These are phyloP conservation scores for Ophiodon elongatus DNA, from an alignment of 2,113 vertebrate species.

Conservation along the genomic window DNA sequence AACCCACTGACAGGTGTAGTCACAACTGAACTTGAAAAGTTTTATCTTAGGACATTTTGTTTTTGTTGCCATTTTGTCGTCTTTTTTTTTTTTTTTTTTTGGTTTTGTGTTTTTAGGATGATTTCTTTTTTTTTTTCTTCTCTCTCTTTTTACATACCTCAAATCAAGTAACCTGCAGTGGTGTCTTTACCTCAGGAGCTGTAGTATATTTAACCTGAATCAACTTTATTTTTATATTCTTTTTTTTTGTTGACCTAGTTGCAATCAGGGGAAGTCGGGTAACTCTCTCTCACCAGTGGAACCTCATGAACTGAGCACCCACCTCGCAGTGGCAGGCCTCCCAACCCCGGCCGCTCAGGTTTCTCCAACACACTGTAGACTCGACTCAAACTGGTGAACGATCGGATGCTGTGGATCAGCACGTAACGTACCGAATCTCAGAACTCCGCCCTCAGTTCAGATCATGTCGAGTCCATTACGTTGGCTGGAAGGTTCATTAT, in stretches of 20 bases:
- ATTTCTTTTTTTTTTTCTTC: slow-evolving; percentile 75
- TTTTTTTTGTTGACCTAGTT: slow-evolving; percentile 77
- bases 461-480: not conserved
- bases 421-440: slow-evolving; percentile 59
- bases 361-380: slow-evolving; percentile 44
- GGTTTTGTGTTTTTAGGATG: slow-evolving; percentile 77
- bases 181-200: slow-evolving; percentile 85
- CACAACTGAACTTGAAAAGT: slow-evolving; percentile 85
- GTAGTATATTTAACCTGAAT: slow-evolving; percentile 82
- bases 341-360: slow-evolving; percentile 50
- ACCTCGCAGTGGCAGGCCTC: slow-evolving; percentile 50
- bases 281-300: slow-evolving; percentile 60
- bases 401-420: slow-evolving; percentile 75
- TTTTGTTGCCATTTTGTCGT: slow-evolving; percentile 82
- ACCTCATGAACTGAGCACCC: slow-evolving; percentile 49
- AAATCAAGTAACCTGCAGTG: slow-evolving; percentile 81
- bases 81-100: slow-evolving; percentile 51
- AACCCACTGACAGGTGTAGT: slow-evolving; percentile 82
- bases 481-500: slow-evolving; percentile 17
- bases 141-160: slow-evolving; percentile 85
- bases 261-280: slow-evolving; percentile 71
- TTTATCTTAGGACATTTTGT: slow-evolving; percentile 78
- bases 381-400: slow-evolving; percentile 54
- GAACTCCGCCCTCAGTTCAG: slow-evolving; percentile 30
- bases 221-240: slow-evolving; percentile 82